Percentiles rank a stretch among this genome's conserved stretches.
Conservation (phyloP, 2,113 vertebrate genomes). For the Nettapus auritus region DNA sequence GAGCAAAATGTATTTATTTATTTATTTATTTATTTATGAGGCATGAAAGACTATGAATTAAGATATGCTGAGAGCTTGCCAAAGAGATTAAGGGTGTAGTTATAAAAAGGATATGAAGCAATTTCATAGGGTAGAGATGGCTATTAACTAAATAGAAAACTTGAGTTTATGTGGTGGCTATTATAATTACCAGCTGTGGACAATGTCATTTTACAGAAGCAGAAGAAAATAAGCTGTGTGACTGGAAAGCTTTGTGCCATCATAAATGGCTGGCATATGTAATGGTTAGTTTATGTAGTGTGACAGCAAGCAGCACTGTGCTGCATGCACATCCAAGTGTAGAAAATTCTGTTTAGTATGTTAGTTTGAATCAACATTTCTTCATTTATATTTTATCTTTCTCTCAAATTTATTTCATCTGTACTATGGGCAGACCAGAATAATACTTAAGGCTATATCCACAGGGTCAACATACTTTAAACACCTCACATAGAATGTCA, state of each 20-base stretch:
- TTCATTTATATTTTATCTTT: neutral
- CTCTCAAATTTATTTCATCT: conserved; percentile 1
- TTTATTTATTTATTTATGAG: neutral
- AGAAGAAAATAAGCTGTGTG: neutral
- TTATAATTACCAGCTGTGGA: neutral
- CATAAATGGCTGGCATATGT: neutral
- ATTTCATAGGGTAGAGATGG: neutral
- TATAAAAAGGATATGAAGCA: neutral
- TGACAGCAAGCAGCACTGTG: neutral
- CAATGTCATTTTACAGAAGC: neutral
- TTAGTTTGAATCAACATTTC: neutral
- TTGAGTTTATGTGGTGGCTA: neutral
- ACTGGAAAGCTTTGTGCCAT: neutral
- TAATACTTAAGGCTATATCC: neutral
- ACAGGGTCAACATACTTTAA: neutral
- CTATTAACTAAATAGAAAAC: neutral
- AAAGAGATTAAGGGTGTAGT: neutral
- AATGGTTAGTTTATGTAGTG: neutral
- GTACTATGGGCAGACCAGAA: neutral
- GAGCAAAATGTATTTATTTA: neutral
- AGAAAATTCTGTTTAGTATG: neutral
- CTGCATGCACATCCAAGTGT: neutral
- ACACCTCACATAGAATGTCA: neutral
- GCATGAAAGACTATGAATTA: neutral
- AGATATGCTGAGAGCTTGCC: neutral